Evolutionary conservation across 2,113 vertebrate genomes (phyloP).

Genomic region (Bos indicus): DNA sequence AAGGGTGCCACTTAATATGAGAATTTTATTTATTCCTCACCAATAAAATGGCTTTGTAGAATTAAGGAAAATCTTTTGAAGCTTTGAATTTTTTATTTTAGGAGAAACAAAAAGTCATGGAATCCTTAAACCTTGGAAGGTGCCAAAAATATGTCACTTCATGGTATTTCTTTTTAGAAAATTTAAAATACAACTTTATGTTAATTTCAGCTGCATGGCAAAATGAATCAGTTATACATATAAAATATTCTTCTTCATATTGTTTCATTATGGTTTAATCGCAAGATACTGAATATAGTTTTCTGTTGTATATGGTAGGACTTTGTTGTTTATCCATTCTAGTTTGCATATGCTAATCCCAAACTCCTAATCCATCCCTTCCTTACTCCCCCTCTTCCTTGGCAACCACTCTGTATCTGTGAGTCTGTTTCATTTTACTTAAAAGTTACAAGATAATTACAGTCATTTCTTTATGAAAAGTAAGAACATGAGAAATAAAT

Average conservation of each 20-base stretch:
- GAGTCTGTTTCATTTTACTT: neutral
- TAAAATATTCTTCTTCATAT: neutral
- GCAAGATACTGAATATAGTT: neutral
- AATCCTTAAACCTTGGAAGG: neutral
- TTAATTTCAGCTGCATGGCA: neutral
- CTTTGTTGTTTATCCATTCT: neutral
- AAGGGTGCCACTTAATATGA: neutral
- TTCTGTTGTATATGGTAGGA: neutral
- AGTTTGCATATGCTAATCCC: neutral
- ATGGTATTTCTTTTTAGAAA: neutral
- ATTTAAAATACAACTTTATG: neutral
- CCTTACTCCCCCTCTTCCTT: neutral
- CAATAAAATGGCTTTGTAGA: neutral
- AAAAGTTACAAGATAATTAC: neutral
- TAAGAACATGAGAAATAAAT: neutral
- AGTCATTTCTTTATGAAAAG: slow-evolving; percentile 12
- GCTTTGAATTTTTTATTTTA: neutral
- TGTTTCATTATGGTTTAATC: neutral
- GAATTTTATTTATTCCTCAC: neutral
- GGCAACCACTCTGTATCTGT: neutral
- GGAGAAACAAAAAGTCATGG: neutral
- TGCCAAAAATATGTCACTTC: neutral
- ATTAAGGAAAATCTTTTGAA: neutral
- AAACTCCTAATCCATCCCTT: neutral
- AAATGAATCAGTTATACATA: neutral